Evolutionary conservation across 2,888 invertebrate genomes (phyloP).

Genomic region (Gastracanthus pulcherrimus): DNA sequence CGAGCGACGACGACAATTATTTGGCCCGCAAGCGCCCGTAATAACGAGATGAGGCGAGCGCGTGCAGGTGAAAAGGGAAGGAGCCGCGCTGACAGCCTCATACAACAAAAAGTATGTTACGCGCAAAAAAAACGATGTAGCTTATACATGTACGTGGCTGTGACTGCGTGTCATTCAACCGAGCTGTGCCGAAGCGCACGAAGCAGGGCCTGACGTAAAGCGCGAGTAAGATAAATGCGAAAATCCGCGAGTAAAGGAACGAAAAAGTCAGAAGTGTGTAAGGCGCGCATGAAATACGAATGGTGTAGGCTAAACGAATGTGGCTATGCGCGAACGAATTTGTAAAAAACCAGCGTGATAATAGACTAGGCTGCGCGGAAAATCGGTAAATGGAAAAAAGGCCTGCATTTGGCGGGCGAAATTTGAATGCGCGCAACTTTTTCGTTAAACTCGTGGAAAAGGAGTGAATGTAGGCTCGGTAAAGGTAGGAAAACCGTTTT

Average conservation of each 20-base stretch:
- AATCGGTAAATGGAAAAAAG: not conserved
- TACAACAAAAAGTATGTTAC: not conserved
- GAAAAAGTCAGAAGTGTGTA: not conserved
- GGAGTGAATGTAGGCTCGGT: not conserved
- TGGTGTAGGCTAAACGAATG: not conserved
- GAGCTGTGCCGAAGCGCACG: not conserved
- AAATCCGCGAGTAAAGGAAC: not conserved
- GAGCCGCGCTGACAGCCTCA: not conserved
- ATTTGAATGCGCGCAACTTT: not conserved
- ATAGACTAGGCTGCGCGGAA: no score
- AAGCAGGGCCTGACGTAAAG: constrained; percentile 6
- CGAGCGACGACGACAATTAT: constrained; percentile 26
- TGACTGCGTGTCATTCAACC: constrained; percentile 25
- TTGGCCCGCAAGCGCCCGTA: constrained; percentile 1
- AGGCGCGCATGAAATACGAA: not conserved
- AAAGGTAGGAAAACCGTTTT: constrained; percentile 7
- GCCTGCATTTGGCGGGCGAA: not conserved
- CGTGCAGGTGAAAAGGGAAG: not conserved
- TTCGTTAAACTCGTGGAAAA: not conserved
- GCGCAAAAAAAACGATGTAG: no score
- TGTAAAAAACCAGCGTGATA: not conserved
- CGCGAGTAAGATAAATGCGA: constrained; percentile 26
- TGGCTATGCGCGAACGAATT: not conserved
- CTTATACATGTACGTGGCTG: not conserved
- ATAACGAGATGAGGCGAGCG: constrained; percentile 17